Base-by-base conservation (phyloP, 2,113 vertebrate genomes). In the Chrysemys picta region DNA sequence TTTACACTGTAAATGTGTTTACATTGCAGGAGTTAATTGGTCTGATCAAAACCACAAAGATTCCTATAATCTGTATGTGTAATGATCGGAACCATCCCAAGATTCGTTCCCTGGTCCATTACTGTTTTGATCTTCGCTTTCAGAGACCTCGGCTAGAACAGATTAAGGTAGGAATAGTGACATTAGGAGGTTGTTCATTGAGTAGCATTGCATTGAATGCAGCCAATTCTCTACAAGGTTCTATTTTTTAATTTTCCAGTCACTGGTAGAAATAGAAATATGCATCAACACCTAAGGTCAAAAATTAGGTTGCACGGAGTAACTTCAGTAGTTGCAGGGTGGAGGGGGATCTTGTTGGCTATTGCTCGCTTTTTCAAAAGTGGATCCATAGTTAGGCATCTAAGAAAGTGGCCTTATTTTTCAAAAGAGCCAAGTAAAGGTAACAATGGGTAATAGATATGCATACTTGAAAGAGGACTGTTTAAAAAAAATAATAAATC, bases 41-140 rank as follows among this genome's bases (percentile, higher is more conserved):
- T 88, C 97, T 99, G 94, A 99, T 99, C 85, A 99, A 98, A 80
- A 98, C 97, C 69, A 99, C 99, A 14, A 99, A 99, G 98, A 98
- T 99, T 57, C 99, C 99, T 86, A 99, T 99, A 94, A 99, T 99
- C 97, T 99, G 99, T 96, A 99, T 99, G 99, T 99, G 99, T 93
- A 99, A 99, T 24, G 99, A 99, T 80, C 99, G 99, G 35, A 99
- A 99, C 96, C 99, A 99, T 91, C 98, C 97, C 8, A 99, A 99
- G 98, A 99, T 99, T 53, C 98, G 99, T 42, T 99, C 99, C 17
- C 95, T 99, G 91, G 98, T 99, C 49, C 99, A 99, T 98, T 99
- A 99, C 97, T 99, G 99, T 93, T 99, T 99, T 11, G 99, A 99
- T 95, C 99, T 99, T 96, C 99, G 99, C 87, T 99, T 99, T 97